Evolutionary conservation across 2,113 vertebrate species (phyloP), one percentile per base, ranked within the genome.

Genomic region (Cygnus atratus): DNA sequence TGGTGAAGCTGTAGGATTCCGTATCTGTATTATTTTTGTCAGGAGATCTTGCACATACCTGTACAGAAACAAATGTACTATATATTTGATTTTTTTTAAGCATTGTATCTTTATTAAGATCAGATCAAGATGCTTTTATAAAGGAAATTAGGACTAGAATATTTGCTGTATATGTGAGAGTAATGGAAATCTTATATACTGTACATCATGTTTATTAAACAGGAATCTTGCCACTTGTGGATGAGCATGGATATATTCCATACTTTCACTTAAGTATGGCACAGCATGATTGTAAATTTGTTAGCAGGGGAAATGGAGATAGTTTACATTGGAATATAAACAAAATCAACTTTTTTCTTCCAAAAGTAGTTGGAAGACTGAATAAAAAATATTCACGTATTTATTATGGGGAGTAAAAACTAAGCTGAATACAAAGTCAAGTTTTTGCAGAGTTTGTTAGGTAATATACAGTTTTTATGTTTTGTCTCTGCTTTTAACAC

Each of bases 21-120:
- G 17, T 95, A 67, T 95, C 94, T 19, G 11, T 96, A 80, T 84
- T 94, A 78, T n/a, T 94, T 95, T 90, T 94, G 70, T 93, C 46
- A 24, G 90, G 75, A 79, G 55, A 97, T 95, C 90, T 96, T 96
- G 96, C 91, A 97, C 91, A 93, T 95, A 95, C 48, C 20, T 97
- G 95, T 97, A 98, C 89, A 97, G 94, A 97, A 97, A 94, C 67
- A 89, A 96, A 94, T 94, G 93, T 95, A 92, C 87, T 93, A 89
- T 97, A 96, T 92, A 95, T 97, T 87, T 94, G 73, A 93, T 71
- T 83, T 96, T 97, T 97, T 95, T 37, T 63, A 95, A 96, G 33
- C 41, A 76, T 80, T 92, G 67, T 96, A 26, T 84, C 95, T 93
- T 93, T 96, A 62, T 89, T 96, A 89, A 96, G 87, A 62, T 91